Evolutionary conservation across 2,888 invertebrate genomes (phyloP).

Genomic region (Dasysyrphus tricinctus): DNA sequence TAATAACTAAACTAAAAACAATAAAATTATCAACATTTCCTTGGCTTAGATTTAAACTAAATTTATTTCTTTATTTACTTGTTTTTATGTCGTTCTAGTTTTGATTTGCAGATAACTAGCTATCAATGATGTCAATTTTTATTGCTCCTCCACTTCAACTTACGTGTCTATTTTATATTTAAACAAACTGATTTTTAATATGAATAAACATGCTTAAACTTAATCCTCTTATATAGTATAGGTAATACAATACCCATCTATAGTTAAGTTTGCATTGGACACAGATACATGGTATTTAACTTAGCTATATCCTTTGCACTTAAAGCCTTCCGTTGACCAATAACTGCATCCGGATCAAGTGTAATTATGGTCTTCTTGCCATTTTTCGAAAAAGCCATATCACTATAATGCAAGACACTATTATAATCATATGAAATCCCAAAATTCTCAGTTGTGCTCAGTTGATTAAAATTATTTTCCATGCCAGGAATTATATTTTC

Average conservation of each 20-base stretch:
- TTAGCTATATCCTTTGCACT: conserved; percentile 79
- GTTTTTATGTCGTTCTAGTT: neutral
- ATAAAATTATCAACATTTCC: neutral
- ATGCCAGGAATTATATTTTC: conserved; percentile 84
- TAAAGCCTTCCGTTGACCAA: conserved; percentile 80
- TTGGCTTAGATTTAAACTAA: neutral
- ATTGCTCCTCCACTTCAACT: neutral
- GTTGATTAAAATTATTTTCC: conserved; percentile 86
- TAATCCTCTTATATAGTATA: neutral
- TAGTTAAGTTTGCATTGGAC: conserved; percentile 77
- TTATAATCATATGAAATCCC: conserved; percentile 90
- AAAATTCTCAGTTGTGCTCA: conserved; percentile 84
- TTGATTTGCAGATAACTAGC: neutral
- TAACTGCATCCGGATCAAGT: conserved; percentile 77
- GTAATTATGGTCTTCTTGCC: conserved; percentile 88
- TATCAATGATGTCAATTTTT: neutral
- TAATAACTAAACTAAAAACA: neutral
- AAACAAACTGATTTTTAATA: too few relatives aligned
- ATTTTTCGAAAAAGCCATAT: conserved; percentile 89
- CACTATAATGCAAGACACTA: conserved; percentile 92
- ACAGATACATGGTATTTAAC: conserved; percentile 80
- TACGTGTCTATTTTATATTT: too few relatives aligned
- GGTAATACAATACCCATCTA: too few relatives aligned
- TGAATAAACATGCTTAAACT: neutral
- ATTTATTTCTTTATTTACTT: neutral